These are phyloP conservation scores for Lasius fuliginosus DNA, from an alignment of 2,888 invertebrate species.

Conservation along the genomic window DNA sequence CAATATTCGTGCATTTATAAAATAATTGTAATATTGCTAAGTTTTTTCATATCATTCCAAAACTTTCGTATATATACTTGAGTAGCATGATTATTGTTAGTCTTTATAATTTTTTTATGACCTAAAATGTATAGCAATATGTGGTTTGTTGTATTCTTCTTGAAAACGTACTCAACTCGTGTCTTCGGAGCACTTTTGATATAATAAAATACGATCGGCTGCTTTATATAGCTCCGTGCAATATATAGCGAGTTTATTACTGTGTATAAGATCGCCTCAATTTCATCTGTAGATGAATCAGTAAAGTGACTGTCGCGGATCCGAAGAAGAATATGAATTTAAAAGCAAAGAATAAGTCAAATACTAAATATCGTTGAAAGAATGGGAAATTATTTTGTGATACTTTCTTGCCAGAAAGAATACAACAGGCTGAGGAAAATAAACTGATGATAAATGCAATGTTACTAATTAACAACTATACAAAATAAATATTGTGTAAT, in stretches of 20 bases:
- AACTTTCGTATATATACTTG: slow-evolving; percentile 71
- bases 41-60: slow-evolving; percentile 76
- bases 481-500: slow-evolving; percentile 85
- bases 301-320: slow-evolving; percentile 57
- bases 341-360: slow-evolving; percentile 76
- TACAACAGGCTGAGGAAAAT: slow-evolving; percentile 85
- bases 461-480: slow-evolving; percentile 84
- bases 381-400: slow-evolving; percentile 86
- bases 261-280: slow-evolving; percentile 62
- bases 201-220: slow-evolving; percentile 72
- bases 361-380: slow-evolving; percentile 85
- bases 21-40: slow-evolving; percentile 67
- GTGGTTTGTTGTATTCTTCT: slow-evolving; percentile 83
- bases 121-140: slow-evolving; percentile 77
- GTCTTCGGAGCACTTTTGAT: slow-evolving; percentile 73
- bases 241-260: slow-evolving; percentile 74
- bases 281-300: slow-evolving; percentile 63
- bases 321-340: slow-evolving; percentile 70
- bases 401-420: slow-evolving; percentile 86
- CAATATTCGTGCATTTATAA: slow-evolving; percentile 76
- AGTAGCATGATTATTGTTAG: slow-evolving; percentile 72
- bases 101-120: slow-evolving; percentile 74
- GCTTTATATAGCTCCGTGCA: slow-evolving; percentile 73
- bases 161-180: slow-evolving; percentile 71
- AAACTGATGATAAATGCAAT: slow-evolving; percentile 83